Evolutionary conservation across 1,140 invertebrate genomes (phyloP).

Genomic region (Drosophila truncata): DNA sequence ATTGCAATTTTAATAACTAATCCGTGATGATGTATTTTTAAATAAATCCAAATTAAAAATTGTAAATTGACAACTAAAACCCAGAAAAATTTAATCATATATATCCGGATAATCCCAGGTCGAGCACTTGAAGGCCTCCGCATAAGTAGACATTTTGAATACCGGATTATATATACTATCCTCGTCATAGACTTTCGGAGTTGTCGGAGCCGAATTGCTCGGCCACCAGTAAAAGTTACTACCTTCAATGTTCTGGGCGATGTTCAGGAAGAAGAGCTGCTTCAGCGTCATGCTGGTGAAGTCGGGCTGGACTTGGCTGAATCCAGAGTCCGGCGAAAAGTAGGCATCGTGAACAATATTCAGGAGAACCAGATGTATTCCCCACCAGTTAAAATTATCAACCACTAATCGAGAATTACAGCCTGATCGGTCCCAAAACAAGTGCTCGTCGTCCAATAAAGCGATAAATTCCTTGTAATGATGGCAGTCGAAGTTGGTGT

Average conservation of each 20-base stretch:
- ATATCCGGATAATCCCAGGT: background rate
- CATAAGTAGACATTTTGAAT: background rate
- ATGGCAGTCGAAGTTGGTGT: background rate
- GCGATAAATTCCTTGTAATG: background rate
- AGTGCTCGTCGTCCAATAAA: background rate
- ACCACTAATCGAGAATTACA: background rate
- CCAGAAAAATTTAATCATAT: too few relatives aligned
- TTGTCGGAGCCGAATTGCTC: background rate
- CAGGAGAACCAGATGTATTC: background rate
- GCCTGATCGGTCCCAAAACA: background rate
- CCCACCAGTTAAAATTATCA: background rate
- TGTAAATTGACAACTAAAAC: too few relatives aligned
- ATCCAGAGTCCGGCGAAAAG: conserved; percentile 1
- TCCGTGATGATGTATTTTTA: too few relatives aligned
- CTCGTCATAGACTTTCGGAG: rapidly evolving
- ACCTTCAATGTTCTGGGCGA: background rate
- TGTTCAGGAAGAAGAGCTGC: background rate
- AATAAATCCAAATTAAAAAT: too few relatives aligned
- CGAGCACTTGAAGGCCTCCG: conserved; percentile 1
- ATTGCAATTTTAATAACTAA: too few relatives aligned
- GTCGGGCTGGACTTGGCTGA: background rate
- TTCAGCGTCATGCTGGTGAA: background rate
- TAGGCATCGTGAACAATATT: conserved; percentile 8
- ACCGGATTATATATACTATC: background rate
- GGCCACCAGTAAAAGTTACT: background rate